phyloP scores from a whole-genome alignment of 2,888 invertebrate genomes.

The Ichneumoninae sp. region DNA sequence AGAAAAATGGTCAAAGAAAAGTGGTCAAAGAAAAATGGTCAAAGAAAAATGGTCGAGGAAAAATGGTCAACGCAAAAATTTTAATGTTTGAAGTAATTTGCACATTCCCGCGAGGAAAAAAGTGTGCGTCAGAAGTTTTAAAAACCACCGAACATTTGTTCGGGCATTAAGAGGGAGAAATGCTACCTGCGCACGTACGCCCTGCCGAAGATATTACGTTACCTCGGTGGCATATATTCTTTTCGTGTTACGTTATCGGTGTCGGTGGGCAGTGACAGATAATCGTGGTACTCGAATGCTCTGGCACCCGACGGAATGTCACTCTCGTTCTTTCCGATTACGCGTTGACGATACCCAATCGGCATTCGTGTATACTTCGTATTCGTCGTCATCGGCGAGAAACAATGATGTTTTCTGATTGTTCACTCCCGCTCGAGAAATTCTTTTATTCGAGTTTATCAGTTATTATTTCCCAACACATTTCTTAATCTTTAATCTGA shows the following conservation, averaged over 20 bases:
- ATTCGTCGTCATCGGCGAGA: constrained; percentile 1
- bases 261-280: constrained; percentile 9
- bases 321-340: constrained; percentile 4
- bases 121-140: too few relatives aligned
- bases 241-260: constrained; percentile 24
- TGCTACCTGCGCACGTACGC: neutral
- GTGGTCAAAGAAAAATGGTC: neutral
- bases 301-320: constrained; percentile 8
- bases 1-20: neutral
- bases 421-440: neutral
- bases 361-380: neutral
- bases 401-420: constrained; percentile 4
- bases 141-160: too few relatives aligned
- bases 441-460: constrained; percentile 12
- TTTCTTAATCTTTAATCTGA: neutral
- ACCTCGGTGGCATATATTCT: constrained; percentile 14
- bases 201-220: constrained; percentile 18
- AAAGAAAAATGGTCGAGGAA: too few relatives aligned
- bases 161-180: neutral
- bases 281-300: constrained; percentile 1
- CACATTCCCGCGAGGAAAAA: too few relatives aligned
- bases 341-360: constrained; percentile 7
- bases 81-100: too few relatives aligned
- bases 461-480: neutral
- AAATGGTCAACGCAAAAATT: too few relatives aligned